Conservation (phyloP, 2,113 vertebrate genomes). For the Oceanodroma tethys region DNA sequence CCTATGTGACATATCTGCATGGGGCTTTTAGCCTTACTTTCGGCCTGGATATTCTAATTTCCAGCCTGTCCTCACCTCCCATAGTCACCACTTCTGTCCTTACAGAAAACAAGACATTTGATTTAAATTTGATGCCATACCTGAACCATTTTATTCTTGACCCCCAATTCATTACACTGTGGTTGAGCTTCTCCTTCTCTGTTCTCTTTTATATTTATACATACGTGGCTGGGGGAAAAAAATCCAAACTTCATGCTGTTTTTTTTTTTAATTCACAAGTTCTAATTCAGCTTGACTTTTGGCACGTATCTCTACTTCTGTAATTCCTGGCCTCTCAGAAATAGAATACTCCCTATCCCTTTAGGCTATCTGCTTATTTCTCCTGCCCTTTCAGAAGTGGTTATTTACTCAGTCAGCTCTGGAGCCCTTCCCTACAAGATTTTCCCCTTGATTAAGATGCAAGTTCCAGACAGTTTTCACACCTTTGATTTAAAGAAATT, state of each 20-base stretch:
- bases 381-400: not conserved
- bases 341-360: not conserved
- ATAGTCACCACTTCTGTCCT: not conserved
- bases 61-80: not conserved
- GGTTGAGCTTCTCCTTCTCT: not conserved
- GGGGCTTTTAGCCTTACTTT: not conserved
- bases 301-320: not conserved
- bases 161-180: not conserved
- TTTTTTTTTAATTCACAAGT: not conserved
- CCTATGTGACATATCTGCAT: not conserved
- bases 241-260: not conserved
- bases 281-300: not conserved
- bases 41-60: not conserved
- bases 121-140: not conserved
- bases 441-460: conserved; percentile 60
- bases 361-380: not conserved
- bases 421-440: conserved; percentile 22
- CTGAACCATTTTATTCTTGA: not conserved
- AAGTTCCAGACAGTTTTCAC: conserved; percentile 60
- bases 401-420: conserved; percentile 42
- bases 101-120: not conserved
- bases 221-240: not conserved
- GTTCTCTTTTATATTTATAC: not conserved
- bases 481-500: conserved; percentile 68
- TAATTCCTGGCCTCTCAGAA: not conserved